Conservation (phyloP, 2,797 vertebrate genomes). For the Denticeps clupeoides region DNA sequence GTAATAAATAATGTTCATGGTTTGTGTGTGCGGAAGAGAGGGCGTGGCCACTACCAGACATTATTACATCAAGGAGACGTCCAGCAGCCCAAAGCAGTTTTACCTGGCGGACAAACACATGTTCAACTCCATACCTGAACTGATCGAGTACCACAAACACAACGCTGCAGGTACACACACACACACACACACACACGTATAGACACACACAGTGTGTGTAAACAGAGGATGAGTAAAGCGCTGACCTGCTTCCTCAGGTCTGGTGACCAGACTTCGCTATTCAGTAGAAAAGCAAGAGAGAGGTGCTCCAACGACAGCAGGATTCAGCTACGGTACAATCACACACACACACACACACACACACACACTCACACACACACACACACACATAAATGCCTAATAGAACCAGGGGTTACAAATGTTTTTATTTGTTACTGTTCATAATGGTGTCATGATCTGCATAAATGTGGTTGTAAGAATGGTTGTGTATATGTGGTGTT, state of each 20-base stretch:
- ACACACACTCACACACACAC: background rate
- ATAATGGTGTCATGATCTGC: too few relatives aligned
- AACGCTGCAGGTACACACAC: constrained; percentile 77
- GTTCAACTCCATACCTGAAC: constrained; percentile 76
- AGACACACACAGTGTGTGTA: background rate
- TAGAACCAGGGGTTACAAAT: background rate
- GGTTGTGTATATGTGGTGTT: constrained; percentile 7
- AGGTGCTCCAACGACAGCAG: constrained; percentile 75
- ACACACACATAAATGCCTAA: background rate
- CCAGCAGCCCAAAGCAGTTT: constrained; percentile 56
- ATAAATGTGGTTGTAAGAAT: background rate
- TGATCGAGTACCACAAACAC: constrained; percentile 89
- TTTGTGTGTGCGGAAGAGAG: too few relatives aligned
- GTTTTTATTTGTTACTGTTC: background rate
- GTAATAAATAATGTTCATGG: background rate
- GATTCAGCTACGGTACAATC: constrained; percentile 83
- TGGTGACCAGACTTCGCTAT: constrained; percentile 79
- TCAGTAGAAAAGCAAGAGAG: constrained; percentile 67
- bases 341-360: background rate
- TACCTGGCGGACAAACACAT: constrained; percentile 85
- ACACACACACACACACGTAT: background rate
- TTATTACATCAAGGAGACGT: constrained; percentile 85
- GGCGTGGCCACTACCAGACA: constrained; percentile 67
- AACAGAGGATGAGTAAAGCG: too few relatives aligned
- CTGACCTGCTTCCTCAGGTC: constrained; percentile 51